Percentiles rank a stretch among this genome's conserved stretches.
Evolutionary conservation across 2,888 invertebrate genomes (phyloP).

Genomic region (Sinhomidia bicolor): DNA sequence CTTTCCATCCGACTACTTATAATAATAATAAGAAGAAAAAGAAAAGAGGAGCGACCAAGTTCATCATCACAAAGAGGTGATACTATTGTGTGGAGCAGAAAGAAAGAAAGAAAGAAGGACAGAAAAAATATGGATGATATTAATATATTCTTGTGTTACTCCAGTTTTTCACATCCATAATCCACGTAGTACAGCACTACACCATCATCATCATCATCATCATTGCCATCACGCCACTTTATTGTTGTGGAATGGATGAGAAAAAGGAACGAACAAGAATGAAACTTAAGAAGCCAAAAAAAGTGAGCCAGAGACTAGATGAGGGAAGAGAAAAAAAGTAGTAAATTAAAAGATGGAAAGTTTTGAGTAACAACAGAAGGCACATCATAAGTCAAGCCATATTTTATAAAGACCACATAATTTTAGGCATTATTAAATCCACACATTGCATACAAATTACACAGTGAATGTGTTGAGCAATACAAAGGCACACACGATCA

Average conservation of each 20-base stretch:
- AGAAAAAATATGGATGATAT: not conserved
- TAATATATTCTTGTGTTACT: not conserved
- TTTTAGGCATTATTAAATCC: not conserved
- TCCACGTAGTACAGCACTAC: not conserved
- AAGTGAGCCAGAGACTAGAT: not conserved
- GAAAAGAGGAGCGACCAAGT: no score
- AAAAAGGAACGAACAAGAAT: not conserved
- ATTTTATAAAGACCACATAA: not conserved
- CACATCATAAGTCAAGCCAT: not conserved
- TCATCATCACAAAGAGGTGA: slow-evolving; percentile 16
- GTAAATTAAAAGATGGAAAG: slow-evolving; percentile 6
- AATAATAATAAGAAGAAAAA: no score
- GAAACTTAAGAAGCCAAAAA: not conserved
- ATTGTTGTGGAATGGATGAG: not conserved
- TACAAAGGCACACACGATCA: not conserved
- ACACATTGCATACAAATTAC: not conserved
- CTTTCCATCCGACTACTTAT: slow-evolving; percentile 10
- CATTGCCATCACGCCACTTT: slow-evolving; percentile 1
- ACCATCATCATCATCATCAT: no score
- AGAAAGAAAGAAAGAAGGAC: no score
- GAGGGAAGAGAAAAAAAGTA: not conserved
- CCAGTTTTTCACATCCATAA: not conserved
- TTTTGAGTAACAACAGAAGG: slow-evolving; percentile 21
- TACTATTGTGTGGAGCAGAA: not conserved
- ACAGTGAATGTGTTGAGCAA: not conserved